Percentiles rank a stretch among this genome's conserved stretches.
phyloP scores from a whole-genome alignment of 2,888 invertebrate species.

The Trachelus troglodyta region DNA sequence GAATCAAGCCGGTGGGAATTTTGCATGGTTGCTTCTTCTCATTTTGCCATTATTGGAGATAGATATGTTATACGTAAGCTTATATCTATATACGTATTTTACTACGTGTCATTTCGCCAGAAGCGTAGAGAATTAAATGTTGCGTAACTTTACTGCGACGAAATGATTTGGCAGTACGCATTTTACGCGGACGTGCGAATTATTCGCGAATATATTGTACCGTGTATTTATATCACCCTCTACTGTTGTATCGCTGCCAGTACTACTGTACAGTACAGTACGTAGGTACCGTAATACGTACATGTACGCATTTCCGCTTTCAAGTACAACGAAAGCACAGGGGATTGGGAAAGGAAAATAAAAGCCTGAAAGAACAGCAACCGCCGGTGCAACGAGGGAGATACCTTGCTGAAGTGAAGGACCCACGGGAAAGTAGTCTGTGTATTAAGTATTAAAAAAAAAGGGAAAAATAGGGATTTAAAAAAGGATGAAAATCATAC shows the following conservation, averaged over 20 bases:
- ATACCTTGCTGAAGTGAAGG: background rate
- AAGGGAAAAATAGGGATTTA: background rate
- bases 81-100: background rate
- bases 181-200: background rate
- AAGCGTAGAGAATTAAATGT: too few relatives aligned
- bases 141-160: background rate
- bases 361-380: background rate
- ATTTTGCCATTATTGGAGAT: background rate
- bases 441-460: background rate
- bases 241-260: background rate
- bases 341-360: background rate
- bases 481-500: background rate
- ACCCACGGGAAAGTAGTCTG: background rate
- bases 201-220: background rate
- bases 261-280: background rate
- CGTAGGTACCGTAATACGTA: background rate
- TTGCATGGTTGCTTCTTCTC: background rate
- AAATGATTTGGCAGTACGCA: background rate
- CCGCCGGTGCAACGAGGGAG: background rate
- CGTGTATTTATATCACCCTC: background rate
- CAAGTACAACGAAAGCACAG: background rate
- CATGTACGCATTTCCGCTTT: background rate
- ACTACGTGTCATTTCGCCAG: too few relatives aligned
- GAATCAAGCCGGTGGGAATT: background rate
- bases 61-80: background rate